These are phyloP conservation scores for Heteropelma amictum DNA, from an alignment of 2,888 invertebrate species.

Conservation along the genomic window DNA sequence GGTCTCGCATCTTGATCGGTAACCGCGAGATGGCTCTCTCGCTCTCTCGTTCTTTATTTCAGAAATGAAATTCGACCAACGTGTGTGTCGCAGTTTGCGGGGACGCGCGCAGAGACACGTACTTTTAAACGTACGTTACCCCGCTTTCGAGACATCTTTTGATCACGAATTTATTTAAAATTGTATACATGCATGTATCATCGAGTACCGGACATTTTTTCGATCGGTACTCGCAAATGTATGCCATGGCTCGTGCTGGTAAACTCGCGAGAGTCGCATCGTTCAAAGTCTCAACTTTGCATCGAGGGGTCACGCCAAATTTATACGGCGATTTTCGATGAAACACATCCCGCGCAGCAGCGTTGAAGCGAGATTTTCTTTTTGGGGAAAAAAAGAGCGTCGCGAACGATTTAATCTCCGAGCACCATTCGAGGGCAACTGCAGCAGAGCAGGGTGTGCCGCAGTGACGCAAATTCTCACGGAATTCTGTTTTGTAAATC, in stretches of 20 bases:
- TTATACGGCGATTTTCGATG: background rate
- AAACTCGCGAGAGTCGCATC: too few species aligned
- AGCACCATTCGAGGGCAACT: background rate
- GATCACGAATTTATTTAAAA: conserved; percentile 48
- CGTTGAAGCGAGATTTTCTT: too few species aligned
- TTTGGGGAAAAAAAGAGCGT: too few species aligned
- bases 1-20: conserved; percentile 50
- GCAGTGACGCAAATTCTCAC: conserved; percentile 46
- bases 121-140: background rate
- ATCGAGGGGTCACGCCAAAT: background rate
- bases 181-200: background rate
- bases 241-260: background rate
- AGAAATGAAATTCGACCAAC: conserved; percentile 50
- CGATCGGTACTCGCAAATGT: conserved; percentile 14
- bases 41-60: conserved; percentile 23
- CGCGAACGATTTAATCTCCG: conserved; percentile 8
- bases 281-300: background rate
- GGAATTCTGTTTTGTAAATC: conserved; percentile 25
- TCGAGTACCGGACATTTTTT: background rate
- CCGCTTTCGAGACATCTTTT: conserved; percentile 42
- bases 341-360: too few species aligned
- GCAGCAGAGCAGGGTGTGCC: background rate
- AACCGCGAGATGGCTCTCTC: conserved; percentile 23
- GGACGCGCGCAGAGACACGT: conserved; percentile 10
- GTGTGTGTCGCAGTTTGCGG: conserved; percentile 38